Evolutionary conservation across 2,888 invertebrate genomes (phyloP), one percentile per base, ranked within the genome.

Genomic region (Ethmia dodecea): DNA sequence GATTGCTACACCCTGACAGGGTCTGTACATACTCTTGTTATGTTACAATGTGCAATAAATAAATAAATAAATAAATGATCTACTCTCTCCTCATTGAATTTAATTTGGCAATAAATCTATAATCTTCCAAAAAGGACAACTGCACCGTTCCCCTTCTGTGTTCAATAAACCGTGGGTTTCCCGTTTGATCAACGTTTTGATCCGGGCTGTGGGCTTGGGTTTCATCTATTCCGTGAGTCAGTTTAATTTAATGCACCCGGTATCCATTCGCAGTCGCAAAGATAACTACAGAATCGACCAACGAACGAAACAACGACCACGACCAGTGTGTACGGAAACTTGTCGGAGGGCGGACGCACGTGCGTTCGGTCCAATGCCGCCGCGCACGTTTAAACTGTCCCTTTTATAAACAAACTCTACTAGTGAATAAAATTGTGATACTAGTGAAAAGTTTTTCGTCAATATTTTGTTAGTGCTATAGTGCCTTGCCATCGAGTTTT

Each of bases 151-250:
- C 25, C 25, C 25, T 4, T 12, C 3, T 3, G 26, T 10, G 62
- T 62, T 67, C 68, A 70, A 70, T 77, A 73, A 62, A 71, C 55
- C 60, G 58, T 74, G 54, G 52, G 55, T 65, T 67, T 64, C 60
- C 58, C 58, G 69, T 69, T 72, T 63, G 67, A 71, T 68, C 64
- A 55, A 59, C n/a, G n/a, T n/a, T n/a, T n/a, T 70, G 60, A 71
- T 74, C 68, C 74, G 75, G 73, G 74, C 56, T 55, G 61, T 60
- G 58, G 60, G 71, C 75, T 75, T 42, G 33, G 39, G 32, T 38
- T 41, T 37, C 40, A 35, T 45, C 31, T 24, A 28, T 30, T 36
- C 33, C 31, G 69, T 78, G 78, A 75, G 68, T 79, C 67, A 65
- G 68, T 75, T 70, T 59, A 51, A 61, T 71, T 66, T 60, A 62